Evolutionary conservation across 2,113 vertebrate genomes (phyloP).

Genomic region (Motacilla tschutschensis): DNA sequence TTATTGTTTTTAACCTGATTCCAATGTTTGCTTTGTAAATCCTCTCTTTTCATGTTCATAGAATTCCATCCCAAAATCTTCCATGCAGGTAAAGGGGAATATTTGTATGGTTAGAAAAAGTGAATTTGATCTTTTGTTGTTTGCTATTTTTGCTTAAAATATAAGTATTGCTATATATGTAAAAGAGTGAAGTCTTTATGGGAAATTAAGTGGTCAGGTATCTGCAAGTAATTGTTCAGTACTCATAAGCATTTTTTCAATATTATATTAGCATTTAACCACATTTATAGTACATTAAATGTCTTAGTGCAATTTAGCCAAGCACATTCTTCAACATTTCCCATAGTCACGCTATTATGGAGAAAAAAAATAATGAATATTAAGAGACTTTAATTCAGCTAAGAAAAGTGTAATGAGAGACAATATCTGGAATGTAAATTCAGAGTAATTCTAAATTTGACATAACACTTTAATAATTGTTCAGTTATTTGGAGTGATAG

Average conservation of each 20-base stretch:
- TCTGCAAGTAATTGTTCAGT: constrained; percentile 42
- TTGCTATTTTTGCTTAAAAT: constrained; percentile 20
- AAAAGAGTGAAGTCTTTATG: constrained; percentile 47
- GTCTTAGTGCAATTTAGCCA: constrained; percentile 10
- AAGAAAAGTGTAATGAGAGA: background rate
- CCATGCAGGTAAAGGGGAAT: background rate
- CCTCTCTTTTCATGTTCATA: background rate
- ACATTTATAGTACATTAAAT: constrained; percentile 30
- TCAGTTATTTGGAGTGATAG: background rate
- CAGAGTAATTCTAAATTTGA: background rate
- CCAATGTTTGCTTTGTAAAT: background rate
- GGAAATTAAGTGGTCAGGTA: constrained; percentile 47
- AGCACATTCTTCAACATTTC: constrained; percentile 4
- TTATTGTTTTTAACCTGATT: background rate
- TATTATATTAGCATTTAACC: constrained; percentile 39
- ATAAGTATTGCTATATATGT: background rate
- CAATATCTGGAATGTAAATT: background rate
- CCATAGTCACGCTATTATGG: background rate
- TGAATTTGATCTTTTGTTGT: background rate
- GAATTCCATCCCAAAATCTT: background rate
- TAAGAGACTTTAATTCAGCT: background rate
- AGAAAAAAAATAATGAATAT: background rate
- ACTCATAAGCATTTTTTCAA: constrained; percentile 17
- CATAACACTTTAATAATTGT: background rate
- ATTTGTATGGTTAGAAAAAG: constrained; percentile 4